phyloP scores from a whole-genome alignment of 2,113 vertebrate genomes.

The Hemicordylus capensis region DNA sequence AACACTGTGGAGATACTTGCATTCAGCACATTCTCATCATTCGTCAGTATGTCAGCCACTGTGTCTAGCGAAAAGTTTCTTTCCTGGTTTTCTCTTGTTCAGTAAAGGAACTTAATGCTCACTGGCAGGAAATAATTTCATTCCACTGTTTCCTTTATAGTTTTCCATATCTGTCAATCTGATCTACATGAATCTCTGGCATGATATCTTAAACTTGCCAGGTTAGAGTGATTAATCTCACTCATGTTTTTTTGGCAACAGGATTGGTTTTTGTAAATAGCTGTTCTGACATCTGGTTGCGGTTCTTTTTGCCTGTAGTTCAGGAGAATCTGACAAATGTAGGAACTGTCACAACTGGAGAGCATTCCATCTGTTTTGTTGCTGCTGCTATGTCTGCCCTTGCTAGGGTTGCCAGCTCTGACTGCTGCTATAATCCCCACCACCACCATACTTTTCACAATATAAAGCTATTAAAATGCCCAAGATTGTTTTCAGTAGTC shows the following conservation, averaged over 20 bases:
- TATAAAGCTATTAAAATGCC: no score
- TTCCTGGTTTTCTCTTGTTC: background rate
- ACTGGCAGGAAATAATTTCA: slow-evolving; percentile 28
- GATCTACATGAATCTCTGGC: slow-evolving; percentile 34
- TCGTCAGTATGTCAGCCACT: no score
- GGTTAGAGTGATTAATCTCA: slow-evolving; percentile 29
- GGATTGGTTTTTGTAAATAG: slow-evolving; percentile 35
- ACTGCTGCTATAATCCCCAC: no score
- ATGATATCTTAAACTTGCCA: background rate
- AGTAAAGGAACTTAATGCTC: background rate
- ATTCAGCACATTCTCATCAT: no score
- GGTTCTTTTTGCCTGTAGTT: slow-evolving; percentile 30
- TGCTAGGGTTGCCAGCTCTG: no score
- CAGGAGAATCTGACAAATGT: background rate
- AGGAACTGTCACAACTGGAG: background rate
- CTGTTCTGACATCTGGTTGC: slow-evolving; percentile 4
- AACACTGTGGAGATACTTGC: no score
- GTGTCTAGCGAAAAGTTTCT: background rate
- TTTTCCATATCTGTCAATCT: slow-evolving; percentile 12
- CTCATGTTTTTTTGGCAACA: slow-evolving; percentile 21
- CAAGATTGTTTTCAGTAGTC: no score
- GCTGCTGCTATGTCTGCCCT: background rate
- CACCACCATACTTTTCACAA: no score
- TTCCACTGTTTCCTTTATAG: background rate
- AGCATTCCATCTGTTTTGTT: background rate